phyloP scores from a whole-genome alignment of 1,140 invertebrate genomes.

The Teleopsis dalmanni region DNA sequence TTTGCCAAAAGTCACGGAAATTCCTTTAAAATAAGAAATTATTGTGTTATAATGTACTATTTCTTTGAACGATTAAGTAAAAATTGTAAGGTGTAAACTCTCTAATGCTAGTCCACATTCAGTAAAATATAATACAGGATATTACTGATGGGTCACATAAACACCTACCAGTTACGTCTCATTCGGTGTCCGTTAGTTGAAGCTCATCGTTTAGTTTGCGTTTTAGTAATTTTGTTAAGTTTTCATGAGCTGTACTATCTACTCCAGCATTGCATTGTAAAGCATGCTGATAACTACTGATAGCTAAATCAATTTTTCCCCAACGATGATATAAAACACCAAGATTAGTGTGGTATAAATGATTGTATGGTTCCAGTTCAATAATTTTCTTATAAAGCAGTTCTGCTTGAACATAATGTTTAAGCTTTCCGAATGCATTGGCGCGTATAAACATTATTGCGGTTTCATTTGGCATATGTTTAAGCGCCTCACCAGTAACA shows the following conservation, averaged over 20 bases:
- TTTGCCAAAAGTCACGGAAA: too few species aligned
- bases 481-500: constrained; percentile 60
- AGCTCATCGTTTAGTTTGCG: constrained; percentile 15
- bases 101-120: too few species aligned
- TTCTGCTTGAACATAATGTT: constrained; percentile 71
- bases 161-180: too few species aligned
- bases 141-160: too few species aligned
- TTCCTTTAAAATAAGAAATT: too few species aligned
- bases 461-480: constrained; percentile 61
- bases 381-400: constrained; percentile 71
- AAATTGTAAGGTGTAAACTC: too few species aligned
- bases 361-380: constrained; percentile 55
- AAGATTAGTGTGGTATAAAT: constrained; percentile 76
- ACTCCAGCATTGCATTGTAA: constrained; percentile 23
- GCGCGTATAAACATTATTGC: constrained; percentile 78
- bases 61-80: too few species aligned
- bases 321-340: constrained; percentile 89
- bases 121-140: too few species aligned
- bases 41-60: neutral
- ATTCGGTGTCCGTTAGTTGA: too few species aligned
- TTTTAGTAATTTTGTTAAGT: constrained; percentile 28
- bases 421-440: constrained; percentile 79
- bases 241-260: constrained; percentile 29
- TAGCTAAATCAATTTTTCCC: constrained; percentile 69
- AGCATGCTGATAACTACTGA: constrained; percentile 67